Evolutionary conservation across 2,113 vertebrate species (phyloP).

Genomic region (Ophthalmolycus amberensis): DNA sequence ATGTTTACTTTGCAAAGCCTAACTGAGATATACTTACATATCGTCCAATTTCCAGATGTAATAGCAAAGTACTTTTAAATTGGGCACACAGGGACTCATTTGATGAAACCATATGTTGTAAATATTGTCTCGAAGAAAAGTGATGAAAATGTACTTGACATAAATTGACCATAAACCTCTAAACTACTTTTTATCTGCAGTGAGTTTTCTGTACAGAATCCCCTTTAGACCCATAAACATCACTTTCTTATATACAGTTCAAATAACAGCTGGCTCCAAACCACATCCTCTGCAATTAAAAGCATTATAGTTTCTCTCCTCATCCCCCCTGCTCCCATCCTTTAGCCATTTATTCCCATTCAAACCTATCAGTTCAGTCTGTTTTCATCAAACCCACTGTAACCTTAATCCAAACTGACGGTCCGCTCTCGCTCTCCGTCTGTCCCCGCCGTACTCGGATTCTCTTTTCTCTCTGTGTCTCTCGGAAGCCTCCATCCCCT

Average conservation of each 20-base stretch:
- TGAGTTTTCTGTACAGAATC: background rate
- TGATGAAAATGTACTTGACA: slow-evolving; percentile 8
- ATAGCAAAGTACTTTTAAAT: background rate
- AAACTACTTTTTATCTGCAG: background rate
- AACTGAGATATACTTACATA: background rate
- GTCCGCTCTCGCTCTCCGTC: slow-evolving; percentile 10
- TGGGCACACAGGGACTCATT: background rate
- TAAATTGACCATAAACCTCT: slow-evolving; percentile 15
- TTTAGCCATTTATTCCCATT: slow-evolving; percentile 26
- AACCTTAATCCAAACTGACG: slow-evolving; percentile 53
- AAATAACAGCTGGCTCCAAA: slow-evolving; percentile 29
- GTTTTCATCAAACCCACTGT: slow-evolving; percentile 44
- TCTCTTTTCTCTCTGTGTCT: slow-evolving; percentile 36
- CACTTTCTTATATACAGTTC: slow-evolving; percentile 23
- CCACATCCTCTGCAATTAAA: slow-evolving; percentile 9
- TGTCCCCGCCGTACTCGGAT: background rate
- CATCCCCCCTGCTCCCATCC: background rate
- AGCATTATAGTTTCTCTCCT: slow-evolving; percentile 9
- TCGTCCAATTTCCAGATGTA: background rate
- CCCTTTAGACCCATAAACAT: slow-evolving; percentile 11
- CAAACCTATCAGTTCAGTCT: slow-evolving; percentile 32
- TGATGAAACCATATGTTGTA: slow-evolving; percentile 22
- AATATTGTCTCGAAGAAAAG: background rate
- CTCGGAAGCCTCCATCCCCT: slow-evolving; percentile 17
- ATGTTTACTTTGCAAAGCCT: background rate